phyloP scores from a whole-genome alignment of 2,888 invertebrate genomes.

The Tipula lateralis region DNA sequence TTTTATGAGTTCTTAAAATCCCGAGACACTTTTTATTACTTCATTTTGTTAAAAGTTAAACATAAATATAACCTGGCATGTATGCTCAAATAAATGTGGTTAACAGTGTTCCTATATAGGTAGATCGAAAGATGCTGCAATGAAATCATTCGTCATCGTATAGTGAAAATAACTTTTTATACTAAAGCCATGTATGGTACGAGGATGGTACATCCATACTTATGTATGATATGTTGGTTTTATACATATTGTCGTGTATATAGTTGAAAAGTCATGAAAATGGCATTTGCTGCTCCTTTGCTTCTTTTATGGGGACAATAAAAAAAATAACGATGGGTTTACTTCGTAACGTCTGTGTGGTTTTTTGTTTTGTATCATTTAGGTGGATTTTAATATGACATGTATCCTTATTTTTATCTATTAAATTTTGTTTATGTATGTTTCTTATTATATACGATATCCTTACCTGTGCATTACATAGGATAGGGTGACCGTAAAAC shows the following conservation, averaged over 20 bases:
- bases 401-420: conserved; percentile 1
- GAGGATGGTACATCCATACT: background rate
- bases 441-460: background rate
- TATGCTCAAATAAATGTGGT: background rate
- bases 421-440: background rate
- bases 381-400: conserved; percentile 9
- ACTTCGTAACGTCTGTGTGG: background rate
- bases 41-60: background rate
- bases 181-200: no score
- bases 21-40: background rate
- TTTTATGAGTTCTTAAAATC: background rate
- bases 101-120: background rate
- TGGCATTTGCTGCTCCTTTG: background rate
- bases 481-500: background rate
- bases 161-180: background rate
- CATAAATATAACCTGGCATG: background rate
- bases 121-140: background rate
- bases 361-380: background rate
- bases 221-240: background rate
- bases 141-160: background rate
- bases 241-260: background rate
- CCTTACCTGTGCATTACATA: background rate
- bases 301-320: background rate
- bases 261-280: conserved; percentile 15
- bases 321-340: conserved; percentile 11